Evolutionary conservation across 1,140 invertebrate species (phyloP), one percentile per base, ranked within the genome.

Genomic region (Drosophila pandora): DNA sequence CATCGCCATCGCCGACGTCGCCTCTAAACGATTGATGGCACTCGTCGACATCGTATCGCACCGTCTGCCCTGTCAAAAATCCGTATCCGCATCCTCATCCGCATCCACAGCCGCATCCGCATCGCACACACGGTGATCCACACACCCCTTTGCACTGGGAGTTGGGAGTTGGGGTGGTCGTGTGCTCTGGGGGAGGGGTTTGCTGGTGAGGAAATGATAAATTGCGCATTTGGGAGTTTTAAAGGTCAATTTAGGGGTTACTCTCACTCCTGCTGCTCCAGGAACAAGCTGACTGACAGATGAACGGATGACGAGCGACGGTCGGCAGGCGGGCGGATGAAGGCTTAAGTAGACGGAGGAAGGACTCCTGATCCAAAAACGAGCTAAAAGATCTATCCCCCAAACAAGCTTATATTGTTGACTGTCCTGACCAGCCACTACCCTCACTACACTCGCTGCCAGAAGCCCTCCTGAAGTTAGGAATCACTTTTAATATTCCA

Each of bases 141-240:
- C 34, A 22, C 17, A 45, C 45, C 45, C 43, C 25, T 37, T 53
- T 21, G 43, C 49, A 13, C 4, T 13, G 63, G 22, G 13, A 43
- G 32, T 61, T 9, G 8, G 8, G 2, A 2, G 5, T 6, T 10
- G 37, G n/a, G 37, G 28, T 13, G 25, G 13, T 37, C 39, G 58
- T 22, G 49, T 45, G 23, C 37, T 17, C 22, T 10, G 43, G 52
- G n/a, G 9, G n/a, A n/a, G n/a, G 13, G 13, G 53, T 50, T 53
- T 65, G 61, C 54, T 67, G 79, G 76, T 57, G 84, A 79, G 83
- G 84, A 90, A 90, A 90, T 90, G 87, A 90, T 90, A 90, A 90
- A 90, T 90, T 90, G 87, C 81, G 88, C 87, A 90, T 90, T 90
- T 90, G 87, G 82, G 87, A 90, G 88, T 90, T 90, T 90, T 90